Base-by-base conservation (phyloP, 2,797 vertebrate species). In the Parambassis ranga region DNA sequence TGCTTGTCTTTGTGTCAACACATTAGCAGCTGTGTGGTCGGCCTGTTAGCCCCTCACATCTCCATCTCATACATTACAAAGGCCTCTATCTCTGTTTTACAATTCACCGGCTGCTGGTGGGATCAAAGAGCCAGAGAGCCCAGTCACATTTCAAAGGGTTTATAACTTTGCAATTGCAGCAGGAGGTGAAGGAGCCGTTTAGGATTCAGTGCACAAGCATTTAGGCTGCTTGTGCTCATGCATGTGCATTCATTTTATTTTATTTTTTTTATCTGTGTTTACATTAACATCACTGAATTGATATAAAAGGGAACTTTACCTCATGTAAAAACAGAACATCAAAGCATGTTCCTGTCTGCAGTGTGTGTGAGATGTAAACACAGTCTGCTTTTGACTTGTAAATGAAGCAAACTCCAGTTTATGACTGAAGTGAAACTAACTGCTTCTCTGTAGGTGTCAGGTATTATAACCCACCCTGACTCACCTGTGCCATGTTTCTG, bases 401-500 rank as follows among this genome's bases (percentile, higher is more conserved):
- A n/a, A n/a, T n/a, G n/a, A n/a, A n/a, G n/a, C n/a, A n/a, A n/a
- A n/a, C n/a, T n/a, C n/a, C n/a, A n/a, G n/a, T n/a, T n/a, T n/a
- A n/a, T n/a, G n/a, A n/a, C n/a, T n/a, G n/a, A n/a, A n/a, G n/a
- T n/a, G n/a, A n/a, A n/a, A n/a, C n/a, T n/a, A n/a, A n/a, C n/a
- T n/a, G n/a, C n/a, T n/a, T n/a, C n/a, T n/a, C n/a, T n/a, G n/a
- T n/a, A n/a, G n/a, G n/a, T n/a, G n/a, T n/a, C n/a, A n/a, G n/a
- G n/a, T n/a, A n/a, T n/a, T n/a, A n/a, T 7, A 10, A 7, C 5
- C 3, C 26, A 2, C n/a, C 19, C 1, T 1, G 5, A 2, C 78
- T 38, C 41, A 96, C 94, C 93, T 95, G 93, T 56, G 89, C 91
- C 78, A 82, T 78, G 82, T 92, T 91, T 43, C 94, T 93, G 71